These are phyloP conservation scores for Callithrix jacchus DNA, from an alignment of 2,113 vertebrate genomes.

Conservation along the genomic window DNA sequence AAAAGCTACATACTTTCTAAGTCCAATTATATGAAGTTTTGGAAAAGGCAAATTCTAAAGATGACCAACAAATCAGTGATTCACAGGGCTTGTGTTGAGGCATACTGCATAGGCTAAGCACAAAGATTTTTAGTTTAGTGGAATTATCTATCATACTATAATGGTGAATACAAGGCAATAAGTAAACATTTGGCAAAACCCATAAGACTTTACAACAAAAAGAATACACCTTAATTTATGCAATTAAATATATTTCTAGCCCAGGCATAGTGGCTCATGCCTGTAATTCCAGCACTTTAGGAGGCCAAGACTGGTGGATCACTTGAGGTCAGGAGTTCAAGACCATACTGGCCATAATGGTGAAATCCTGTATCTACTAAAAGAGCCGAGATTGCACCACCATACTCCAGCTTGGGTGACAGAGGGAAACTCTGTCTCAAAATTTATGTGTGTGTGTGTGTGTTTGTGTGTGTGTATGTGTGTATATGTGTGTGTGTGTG, in stretches of 20 bases:
- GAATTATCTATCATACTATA: not conserved
- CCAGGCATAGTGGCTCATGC: too few relatives aligned
- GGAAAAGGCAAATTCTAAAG: not conserved
- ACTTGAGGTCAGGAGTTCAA: too few relatives aligned
- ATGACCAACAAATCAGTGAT: not conserved
- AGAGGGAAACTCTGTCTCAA: too few relatives aligned
- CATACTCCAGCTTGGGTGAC: too few relatives aligned
- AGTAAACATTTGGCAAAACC: not conserved
- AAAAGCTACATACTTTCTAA: not conserved
- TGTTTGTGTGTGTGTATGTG: too few relatives aligned
- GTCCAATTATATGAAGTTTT: not conserved
- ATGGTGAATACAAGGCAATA: not conserved
- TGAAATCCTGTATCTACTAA: too few relatives aligned
- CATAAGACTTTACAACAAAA: not conserved
- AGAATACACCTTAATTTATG: not conserved
- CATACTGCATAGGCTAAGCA: not conserved
- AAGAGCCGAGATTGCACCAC: too few relatives aligned
- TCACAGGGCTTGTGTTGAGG: not conserved
- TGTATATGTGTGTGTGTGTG: too few relatives aligned
- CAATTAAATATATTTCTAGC: not conserved
- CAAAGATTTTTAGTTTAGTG: not conserved
- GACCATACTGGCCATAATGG: too few relatives aligned
- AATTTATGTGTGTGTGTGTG: too few relatives aligned
- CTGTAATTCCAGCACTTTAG: too few relatives aligned
- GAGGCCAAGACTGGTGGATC: accelerated